Evolutionary conservation across 2,113 vertebrate species (phyloP).

Genomic region (Crypturellus undulatus): DNA sequence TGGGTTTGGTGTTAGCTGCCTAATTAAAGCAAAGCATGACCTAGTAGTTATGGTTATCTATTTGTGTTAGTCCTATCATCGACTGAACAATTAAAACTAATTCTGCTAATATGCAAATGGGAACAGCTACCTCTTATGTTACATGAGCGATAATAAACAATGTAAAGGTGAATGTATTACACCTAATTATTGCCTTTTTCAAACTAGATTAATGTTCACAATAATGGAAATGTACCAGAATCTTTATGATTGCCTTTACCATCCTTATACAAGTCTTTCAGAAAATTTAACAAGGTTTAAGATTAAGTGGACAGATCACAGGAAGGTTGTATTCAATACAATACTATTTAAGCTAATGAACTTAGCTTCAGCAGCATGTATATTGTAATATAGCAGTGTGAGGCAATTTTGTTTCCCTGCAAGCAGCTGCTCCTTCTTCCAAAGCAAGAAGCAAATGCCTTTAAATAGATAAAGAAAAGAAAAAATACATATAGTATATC

Average conservation of each 20-base stretch:
- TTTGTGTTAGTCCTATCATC: background rate
- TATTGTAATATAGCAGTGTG: background rate
- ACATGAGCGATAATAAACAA: background rate
- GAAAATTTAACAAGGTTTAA: background rate
- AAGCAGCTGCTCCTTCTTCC: background rate
- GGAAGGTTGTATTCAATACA: background rate
- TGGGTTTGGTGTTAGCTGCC: background rate
- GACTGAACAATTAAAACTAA: background rate
- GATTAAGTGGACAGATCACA: background rate
- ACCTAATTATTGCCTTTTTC: background rate
- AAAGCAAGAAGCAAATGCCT: background rate
- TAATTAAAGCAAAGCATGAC: background rate
- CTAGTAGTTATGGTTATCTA: background rate
- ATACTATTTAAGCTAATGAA: background rate
- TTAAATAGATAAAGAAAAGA: background rate
- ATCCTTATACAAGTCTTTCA: background rate
- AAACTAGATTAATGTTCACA: background rate
- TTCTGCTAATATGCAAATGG: background rate
- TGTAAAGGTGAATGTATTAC: background rate
- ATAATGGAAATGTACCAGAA: background rate
- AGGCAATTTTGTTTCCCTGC: background rate
- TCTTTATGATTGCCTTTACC: background rate
- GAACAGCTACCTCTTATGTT: background rate
- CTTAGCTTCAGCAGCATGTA: background rate
- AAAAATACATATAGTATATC: background rate